Base-by-base conservation (phyloP, 2,113 vertebrate genomes). In the Irena cyanogastra region DNA sequence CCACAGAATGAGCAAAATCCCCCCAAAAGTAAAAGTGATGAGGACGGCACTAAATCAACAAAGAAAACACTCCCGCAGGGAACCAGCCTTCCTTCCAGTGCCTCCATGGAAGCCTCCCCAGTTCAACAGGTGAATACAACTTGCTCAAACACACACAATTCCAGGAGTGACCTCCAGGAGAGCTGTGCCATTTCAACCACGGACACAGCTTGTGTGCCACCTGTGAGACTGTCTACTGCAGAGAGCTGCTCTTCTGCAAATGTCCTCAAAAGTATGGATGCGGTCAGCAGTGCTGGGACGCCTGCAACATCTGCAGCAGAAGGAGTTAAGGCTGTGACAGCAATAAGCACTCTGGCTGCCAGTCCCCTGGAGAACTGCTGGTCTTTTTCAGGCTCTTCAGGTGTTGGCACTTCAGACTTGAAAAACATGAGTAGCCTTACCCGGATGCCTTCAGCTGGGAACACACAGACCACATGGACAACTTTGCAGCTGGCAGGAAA, bases 381-480 rank as follows among this genome's bases (percentile, higher is more conserved):
- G 98, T 97, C 97, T 68, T 97, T 98, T 79, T 96, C 97, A 86
- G 97, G 95, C 81, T 97, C 97, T 94, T 97, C 98, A 84, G 98
- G 98, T 70, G 92, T 97, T 94, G 97, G 95, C 63, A n/a, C 95
- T 96, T 96, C 97, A 61, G 98, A 98, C 80, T 93, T 98, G 86
- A 98, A 98, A 95, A 98, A 96, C 71, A 93, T 98, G 39, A 97
- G 93, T 87, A 98, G 97, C 96, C 97, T 98, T 95, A 97, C 97
- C 47, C 95, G 98, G 54, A 98, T 98, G 75, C 97, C 98, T 82
- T 98, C 97, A 19, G 97, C 97, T 95, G 98, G 98, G 80, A 99
- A 98, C 97, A 99, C 99, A 10, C 99, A 99, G 97, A 99, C 99
- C 26, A 99, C 99, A 0, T 99, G 99, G 99, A 99, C 99, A 30